A percentile compares a stretch with the other conserved stretches of the same genome.
Conservation (phyloP, 2,797 vertebrate genomes). For the Dendrocincla tyrannina region DNA sequence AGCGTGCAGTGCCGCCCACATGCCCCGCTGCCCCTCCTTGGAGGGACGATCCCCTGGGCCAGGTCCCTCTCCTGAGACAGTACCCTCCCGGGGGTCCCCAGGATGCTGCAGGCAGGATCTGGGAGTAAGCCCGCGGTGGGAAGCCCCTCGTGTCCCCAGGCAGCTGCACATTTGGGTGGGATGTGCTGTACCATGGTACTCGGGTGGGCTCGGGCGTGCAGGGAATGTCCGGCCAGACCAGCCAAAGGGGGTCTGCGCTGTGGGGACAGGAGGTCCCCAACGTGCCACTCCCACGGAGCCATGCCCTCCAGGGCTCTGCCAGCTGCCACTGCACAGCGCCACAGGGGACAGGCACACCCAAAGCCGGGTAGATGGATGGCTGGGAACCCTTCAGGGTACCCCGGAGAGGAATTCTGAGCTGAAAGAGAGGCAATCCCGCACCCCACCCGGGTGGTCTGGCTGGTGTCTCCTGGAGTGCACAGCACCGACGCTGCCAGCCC, state of each 20-base stretch:
- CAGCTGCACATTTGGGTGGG: background rate
- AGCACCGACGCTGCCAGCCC: background rate
- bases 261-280: fast-evolving
- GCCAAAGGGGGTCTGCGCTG: background rate
- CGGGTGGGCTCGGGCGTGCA: fast-evolving
- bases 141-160: background rate
- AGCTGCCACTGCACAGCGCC: background rate
- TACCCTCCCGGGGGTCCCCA: background rate
- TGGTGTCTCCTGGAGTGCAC: background rate
- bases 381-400: background rate
- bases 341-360: background rate
- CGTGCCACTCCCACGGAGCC: background rate
- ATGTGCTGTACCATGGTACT: background rate
- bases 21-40: background rate
- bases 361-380: fast-evolving
- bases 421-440: fast-evolving
- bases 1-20: fast-evolving
- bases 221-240: background rate
- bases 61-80: background rate
- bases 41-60: fast-evolving
- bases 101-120: background rate
- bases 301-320: background rate
- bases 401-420: background rate
- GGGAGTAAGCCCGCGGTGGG: fast-evolving
- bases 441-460: background rate